Percentiles rank a stretch among this genome's conserved stretches.
Evolutionary conservation across 1,140 invertebrate genomes (phyloP).

Genomic region (Saccostrea echinata): DNA sequence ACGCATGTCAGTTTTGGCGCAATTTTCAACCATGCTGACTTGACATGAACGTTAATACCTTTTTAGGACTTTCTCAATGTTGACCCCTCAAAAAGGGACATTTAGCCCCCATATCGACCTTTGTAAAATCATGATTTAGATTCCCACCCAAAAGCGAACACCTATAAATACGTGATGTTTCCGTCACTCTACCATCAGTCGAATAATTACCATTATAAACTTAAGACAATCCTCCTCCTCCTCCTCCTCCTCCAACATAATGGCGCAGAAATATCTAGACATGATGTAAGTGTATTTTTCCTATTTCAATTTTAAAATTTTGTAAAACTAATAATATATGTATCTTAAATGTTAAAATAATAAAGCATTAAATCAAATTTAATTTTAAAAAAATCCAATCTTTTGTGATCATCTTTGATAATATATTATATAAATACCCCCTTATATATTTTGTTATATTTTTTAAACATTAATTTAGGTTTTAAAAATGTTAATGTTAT

Average conservation of each 20-base stretch:
- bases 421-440: slow-evolving; percentile 15
- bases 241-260: slow-evolving; percentile 12
- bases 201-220: slow-evolving; percentile 15
- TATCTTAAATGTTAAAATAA: slow-evolving; percentile 21
- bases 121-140: slow-evolving; percentile 10
- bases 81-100: neutral
- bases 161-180: slow-evolving; percentile 4
- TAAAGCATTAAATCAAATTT: slow-evolving; percentile 7
- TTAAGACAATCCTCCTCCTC: neutral
- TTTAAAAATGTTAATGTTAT: slow-evolving; percentile 11
- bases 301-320: neutral
- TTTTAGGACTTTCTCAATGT: slow-evolving; percentile 9
- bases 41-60: slow-evolving; percentile 8
- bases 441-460: slow-evolving; percentile 21
- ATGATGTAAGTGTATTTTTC: slow-evolving; percentile 8
- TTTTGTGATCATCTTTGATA: slow-evolving; percentile 4
- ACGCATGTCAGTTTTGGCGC: slow-evolving; percentile 15
- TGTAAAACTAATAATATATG: slow-evolving; percentile 24
- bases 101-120: slow-evolving; percentile 1
- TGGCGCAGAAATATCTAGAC: slow-evolving; percentile 16
- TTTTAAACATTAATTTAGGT: slow-evolving; percentile 4
- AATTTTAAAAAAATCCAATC: neutral
- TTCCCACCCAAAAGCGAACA: slow-evolving; percentile 19
- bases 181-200: neutral
- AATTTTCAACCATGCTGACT: slow-evolving; percentile 12